Evolutionary conservation across 2,888 invertebrate species (phyloP), one percentile per base, ranked within the genome.

Genomic region (Phytoseiulus persimilis): DNA sequence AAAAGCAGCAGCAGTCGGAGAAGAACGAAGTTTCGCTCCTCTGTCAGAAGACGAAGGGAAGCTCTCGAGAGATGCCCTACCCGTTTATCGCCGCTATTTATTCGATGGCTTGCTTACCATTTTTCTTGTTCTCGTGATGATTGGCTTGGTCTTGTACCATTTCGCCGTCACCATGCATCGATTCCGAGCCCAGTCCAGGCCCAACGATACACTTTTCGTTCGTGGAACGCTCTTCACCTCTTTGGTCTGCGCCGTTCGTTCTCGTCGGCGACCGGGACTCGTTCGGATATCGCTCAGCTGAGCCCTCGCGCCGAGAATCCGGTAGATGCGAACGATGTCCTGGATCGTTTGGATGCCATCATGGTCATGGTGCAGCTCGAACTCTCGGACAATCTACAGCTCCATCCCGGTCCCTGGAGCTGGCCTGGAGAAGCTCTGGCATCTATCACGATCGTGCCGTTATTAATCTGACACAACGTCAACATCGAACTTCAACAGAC

Each of bases 61-160:
- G 65, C 65, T 65, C 28, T 65, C 65, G 65, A 65, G 28, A 65
- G 65, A 65, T 65, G 65, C 65, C 65, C 65, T 65, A 28, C 65
- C 65, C 65, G 65, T 65, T 65, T 65, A 65, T 65, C 65, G 65
- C 65, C 65, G 65, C 65, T 65, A 65, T 65, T 65, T 65, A 65
- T 65, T 65, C 65, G 65, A 65, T 65, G 65, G 65, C 65, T 65
- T 65, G 65, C 65, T 65, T 65, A 65, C 65, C 65, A 65, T 65
- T 65, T 65, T 28, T 65, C 65, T 65, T 65, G 65, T 28, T 11
- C 65, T 23, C 65, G 9, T 39, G 39, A 39, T 65, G 65, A 65
- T 65, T 65, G 65, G 39, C 39, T 39, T 39, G 39, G 39, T 39
- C 39, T 39, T 9, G 9, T 9, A 39, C 5, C 39, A 39, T 39